Percentiles rank a stretch among this genome's conserved stretches.
Conservation (phyloP, 2,797 vertebrate species). For the Cheirogaleus major region DNA sequence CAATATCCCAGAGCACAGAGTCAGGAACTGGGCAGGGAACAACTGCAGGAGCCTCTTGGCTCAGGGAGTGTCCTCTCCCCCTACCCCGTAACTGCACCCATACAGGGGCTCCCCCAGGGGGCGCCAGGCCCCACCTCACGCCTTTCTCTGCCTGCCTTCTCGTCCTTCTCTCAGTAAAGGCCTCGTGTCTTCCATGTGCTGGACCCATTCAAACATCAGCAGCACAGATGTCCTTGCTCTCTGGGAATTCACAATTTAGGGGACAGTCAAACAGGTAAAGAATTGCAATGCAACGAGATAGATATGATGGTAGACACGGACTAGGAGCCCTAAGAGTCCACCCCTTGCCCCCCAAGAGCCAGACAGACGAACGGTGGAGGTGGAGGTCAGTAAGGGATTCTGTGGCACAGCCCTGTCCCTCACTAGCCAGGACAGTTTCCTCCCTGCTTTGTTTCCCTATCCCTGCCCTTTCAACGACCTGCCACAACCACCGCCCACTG, state of each 20-base stretch:
- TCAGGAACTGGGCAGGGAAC: not conserved
- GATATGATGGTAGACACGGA: not conserved
- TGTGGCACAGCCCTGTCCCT: not conserved
- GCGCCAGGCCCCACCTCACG: not conserved
- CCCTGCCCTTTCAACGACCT: not conserved
- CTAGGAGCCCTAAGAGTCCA: not conserved
- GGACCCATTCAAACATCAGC: not conserved
- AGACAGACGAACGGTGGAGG: not conserved
- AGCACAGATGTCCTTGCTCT: not conserved
- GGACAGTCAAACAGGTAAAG: not conserved
- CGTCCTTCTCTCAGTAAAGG: not conserved
- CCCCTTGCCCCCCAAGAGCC: no score
- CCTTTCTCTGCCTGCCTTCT: not conserved
- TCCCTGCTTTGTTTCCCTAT: not conserved
- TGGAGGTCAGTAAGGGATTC: not conserved
- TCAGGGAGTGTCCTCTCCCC: not conserved
- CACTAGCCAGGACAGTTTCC: not conserved
- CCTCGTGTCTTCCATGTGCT: not conserved
- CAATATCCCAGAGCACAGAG: not conserved
- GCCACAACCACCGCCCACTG: rapidly evolving
- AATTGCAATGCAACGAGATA: not conserved
- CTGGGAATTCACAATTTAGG: not conserved
- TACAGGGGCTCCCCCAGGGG: not conserved
- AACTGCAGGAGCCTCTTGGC: no score
- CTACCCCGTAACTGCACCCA: not conserved